A percentile compares a stretch with the other conserved stretches of the same genome.
These are phyloP conservation scores for Hypocryptadius cinnamomeus DNA, from an alignment of 2,113 vertebrate genomes.

Conservation along the genomic window DNA sequence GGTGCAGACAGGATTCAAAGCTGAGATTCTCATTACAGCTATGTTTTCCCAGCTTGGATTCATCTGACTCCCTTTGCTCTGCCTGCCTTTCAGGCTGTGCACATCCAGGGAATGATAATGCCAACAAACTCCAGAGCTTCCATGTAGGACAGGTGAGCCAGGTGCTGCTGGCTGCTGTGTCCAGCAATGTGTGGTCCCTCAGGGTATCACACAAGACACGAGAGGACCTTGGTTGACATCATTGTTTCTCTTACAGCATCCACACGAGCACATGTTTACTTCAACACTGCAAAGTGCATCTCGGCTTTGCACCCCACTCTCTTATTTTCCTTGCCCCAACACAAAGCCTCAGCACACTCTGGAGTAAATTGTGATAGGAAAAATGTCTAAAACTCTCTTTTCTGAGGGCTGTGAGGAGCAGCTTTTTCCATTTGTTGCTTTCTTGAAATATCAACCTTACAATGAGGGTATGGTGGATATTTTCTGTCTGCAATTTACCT, in stretches of 20 bases:
- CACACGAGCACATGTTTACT: not conserved
- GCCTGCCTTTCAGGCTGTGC: not conserved
- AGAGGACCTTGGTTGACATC: not conserved
- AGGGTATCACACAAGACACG: not conserved
- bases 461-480: not conserved
- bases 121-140: not conserved
- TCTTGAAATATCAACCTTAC: not conserved
- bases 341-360: not conserved
- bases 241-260: not conserved
- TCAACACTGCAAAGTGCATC: not conserved
- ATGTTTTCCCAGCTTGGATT: not conserved
- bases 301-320: not conserved
- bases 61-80: not conserved
- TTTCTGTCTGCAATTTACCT: not conserved
- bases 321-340: not conserved
- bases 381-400: not conserved
- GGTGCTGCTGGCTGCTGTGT: not conserved
- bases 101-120: not conserved
- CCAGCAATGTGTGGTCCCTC: fast-evolving
- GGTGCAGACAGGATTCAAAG: not conserved
- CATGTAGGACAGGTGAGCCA: not conserved
- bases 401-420: not conserved
- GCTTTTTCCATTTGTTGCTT: not conserved
- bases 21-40: not conserved
- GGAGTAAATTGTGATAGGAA: not conserved